Evolutionary conservation across 2,797 vertebrate genomes (phyloP).

Genomic region (Apogon talboti): DNA sequence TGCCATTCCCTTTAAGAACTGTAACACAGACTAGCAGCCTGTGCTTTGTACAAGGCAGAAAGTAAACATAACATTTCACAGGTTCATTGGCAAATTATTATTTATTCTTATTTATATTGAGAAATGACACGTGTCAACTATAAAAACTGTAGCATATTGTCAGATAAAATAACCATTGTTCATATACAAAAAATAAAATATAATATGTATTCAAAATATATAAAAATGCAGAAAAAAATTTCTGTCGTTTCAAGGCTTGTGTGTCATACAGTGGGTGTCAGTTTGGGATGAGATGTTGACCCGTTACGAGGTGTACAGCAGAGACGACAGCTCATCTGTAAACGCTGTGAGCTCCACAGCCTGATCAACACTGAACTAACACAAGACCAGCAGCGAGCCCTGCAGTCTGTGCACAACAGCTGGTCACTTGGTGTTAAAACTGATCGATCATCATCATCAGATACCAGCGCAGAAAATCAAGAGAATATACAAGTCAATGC

Average conservation of each 20-base stretch:
- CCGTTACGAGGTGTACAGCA: conserved; percentile 22
- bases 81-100: conserved; percentile 43
- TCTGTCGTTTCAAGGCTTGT: conserved; percentile 38
- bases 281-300: conserved; percentile 26
- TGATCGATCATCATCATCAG: conserved; percentile 18
- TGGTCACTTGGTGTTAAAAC: conserved; percentile 18
- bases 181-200: conserved; percentile 63
- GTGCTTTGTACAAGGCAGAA: too few relatives aligned
- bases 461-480: too few relatives aligned
- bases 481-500: conserved; percentile 34
- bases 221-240: conserved; percentile 31
- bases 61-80: conserved; percentile 38
- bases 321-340: conserved; percentile 46
- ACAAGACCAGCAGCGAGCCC: conserved; percentile 9
- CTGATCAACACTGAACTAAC: conserved; percentile 19
- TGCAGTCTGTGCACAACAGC: conserved; percentile 27
- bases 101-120: conserved; percentile 66
- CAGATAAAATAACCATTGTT: conserved; percentile 35
- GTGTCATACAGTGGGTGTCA: conserved; percentile 23
- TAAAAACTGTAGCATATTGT: conserved; percentile 50
- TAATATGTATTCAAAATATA: conserved; percentile 46
- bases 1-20: too few relatives aligned
- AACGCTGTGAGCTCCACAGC: conserved; percentile 34
- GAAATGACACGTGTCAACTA: conserved; percentile 48
- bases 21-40: too few relatives aligned